phyloP scores from a whole-genome alignment of 2,797 vertebrate genomes.

The Silurus aristotelis region DNA sequence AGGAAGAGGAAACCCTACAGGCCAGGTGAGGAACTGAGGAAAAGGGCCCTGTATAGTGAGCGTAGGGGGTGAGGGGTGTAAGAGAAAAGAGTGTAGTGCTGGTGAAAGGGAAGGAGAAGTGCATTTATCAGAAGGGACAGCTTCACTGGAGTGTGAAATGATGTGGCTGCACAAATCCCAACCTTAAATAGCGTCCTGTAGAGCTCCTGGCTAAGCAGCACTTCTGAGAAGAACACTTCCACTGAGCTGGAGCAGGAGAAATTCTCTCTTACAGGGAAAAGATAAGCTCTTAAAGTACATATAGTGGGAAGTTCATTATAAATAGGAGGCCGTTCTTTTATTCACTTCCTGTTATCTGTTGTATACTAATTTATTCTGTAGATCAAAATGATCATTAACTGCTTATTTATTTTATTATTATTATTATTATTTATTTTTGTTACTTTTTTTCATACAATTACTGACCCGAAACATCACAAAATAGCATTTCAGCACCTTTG shows the following conservation, averaged over 20 bases:
- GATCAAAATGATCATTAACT: no score
- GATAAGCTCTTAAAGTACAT: neutral
- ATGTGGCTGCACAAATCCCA: slow-evolving; percentile 47
- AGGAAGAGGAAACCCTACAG: slow-evolving; percentile 95
- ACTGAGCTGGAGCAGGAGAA: neutral
- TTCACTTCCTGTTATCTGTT: no score
- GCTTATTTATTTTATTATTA: no score
- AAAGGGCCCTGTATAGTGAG: neutral
- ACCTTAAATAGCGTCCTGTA: slow-evolving; percentile 55
- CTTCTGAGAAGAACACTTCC: neutral
- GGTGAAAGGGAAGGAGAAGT: slow-evolving; percentile 7
- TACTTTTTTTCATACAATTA: no score
- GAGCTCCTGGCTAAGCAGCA: slow-evolving; percentile 34
- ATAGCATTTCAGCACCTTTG: no score
- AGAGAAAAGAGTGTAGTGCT: neutral
- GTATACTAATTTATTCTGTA: no score
- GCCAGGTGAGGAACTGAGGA: slow-evolving; percentile 77
- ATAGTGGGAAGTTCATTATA: neutral
- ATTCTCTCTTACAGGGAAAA: no score
- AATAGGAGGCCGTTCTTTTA: neutral
- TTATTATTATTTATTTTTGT: no score
- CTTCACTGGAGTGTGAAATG: slow-evolving; percentile 61
- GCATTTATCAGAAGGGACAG: slow-evolving; percentile 52
- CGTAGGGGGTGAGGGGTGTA: no score
- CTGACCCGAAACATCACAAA: no score